phyloP scores from a whole-genome alignment of 2,888 invertebrate species.

The Xylota segnis region DNA sequence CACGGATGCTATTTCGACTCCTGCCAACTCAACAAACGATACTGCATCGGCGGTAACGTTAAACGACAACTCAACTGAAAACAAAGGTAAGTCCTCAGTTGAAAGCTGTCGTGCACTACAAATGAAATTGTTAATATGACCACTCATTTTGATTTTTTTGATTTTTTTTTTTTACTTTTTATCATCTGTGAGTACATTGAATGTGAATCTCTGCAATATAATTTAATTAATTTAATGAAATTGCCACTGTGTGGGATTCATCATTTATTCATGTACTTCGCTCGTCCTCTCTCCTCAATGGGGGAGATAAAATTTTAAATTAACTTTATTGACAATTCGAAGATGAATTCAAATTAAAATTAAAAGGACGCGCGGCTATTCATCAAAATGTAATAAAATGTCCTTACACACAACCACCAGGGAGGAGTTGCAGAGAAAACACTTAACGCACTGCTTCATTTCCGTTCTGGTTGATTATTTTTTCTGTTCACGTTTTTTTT shows the following conservation, averaged over 20 bases:
- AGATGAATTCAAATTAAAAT: slow-evolving; percentile 76
- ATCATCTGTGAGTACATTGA: slow-evolving; percentile 30
- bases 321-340: slow-evolving; percentile 75
- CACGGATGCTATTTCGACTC: slow-evolving; percentile 78
- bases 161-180: slow-evolving; percentile 32
- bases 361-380: slow-evolving; percentile 73
- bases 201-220: slow-evolving; percentile 71
- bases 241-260: slow-evolving; percentile 75
- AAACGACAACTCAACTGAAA: slow-evolving; percentile 83
- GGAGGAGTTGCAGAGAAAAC: slow-evolving; percentile 60
- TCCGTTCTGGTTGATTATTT: slow-evolving; percentile 35
- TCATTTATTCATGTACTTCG: slow-evolving; percentile 72
- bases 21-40: slow-evolving; percentile 79
- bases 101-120: slow-evolving; percentile 1
- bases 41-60: slow-evolving; percentile 62
- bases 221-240: slow-evolving; percentile 76
- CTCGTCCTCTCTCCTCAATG: slow-evolving; percentile 29
- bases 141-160: slow-evolving; percentile 20
- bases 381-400: slow-evolving; percentile 76
- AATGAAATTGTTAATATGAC: slow-evolving; percentile 43
- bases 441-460: slow-evolving; percentile 74
- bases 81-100: slow-evolving; percentile 85
- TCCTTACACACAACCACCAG: slow-evolving; percentile 53
- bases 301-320: slow-evolving; percentile 73
- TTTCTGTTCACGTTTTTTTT: slow-evolving; percentile 52